These are phyloP conservation scores for Pontoporia blainvillei DNA, from an alignment of 2,113 vertebrate species.

Conservation along the genomic window DNA sequence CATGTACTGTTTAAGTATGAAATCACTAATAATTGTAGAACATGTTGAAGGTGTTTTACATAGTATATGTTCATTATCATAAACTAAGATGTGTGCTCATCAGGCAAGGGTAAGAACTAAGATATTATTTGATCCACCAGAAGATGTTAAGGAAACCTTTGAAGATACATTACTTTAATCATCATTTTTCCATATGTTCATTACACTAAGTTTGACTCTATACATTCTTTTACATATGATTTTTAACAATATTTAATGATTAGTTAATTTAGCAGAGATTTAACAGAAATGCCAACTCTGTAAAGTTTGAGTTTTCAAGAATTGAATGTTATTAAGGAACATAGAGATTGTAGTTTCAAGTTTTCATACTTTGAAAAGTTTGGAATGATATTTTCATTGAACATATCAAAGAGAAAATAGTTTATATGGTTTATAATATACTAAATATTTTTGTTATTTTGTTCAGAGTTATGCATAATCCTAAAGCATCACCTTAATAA, in stretches of 20 bases:
- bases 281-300: background rate
- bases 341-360: background rate
- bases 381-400: background rate
- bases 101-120: background rate
- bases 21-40: background rate
- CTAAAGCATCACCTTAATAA: background rate
- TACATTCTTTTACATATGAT: background rate
- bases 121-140: background rate
- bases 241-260: background rate
- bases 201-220: background rate
- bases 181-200: background rate
- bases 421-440: background rate
- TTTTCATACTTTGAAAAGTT: background rate
- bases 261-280: background rate
- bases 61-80: background rate
- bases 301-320: background rate
- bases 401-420: background rate
- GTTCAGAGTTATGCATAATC: background rate
- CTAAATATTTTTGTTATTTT: background rate
- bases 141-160: background rate
- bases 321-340: background rate
- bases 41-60: background rate
- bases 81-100: background rate
- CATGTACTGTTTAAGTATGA: background rate
- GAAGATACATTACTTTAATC: background rate